These are phyloP conservation scores for Bombus huntii DNA, from an alignment of 1,140 invertebrate genomes.

Conservation along the genomic window DNA sequence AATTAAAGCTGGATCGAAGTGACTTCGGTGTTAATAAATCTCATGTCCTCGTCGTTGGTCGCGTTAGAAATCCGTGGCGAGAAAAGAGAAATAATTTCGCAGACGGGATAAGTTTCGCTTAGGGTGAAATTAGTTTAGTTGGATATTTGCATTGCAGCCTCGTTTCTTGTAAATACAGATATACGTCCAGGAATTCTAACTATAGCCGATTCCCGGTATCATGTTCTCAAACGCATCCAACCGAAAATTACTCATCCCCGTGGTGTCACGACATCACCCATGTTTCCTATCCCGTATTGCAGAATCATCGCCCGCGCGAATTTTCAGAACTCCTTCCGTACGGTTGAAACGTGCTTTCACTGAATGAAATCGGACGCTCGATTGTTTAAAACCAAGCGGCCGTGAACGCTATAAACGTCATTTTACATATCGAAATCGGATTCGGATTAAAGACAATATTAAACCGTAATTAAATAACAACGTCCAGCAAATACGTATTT, in stretches of 20 bases:
- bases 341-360: not conserved
- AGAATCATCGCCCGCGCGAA: not conserved
- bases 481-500: not conserved
- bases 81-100: too few relatives aligned
- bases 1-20: not conserved
- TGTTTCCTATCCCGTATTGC: not conserved
- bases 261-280: constrained; percentile 1
- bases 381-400: not conserved
- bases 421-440: not conserved
- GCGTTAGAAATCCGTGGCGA: too few relatives aligned
- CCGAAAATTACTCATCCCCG: constrained; percentile 18
- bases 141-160: not conserved
- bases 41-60: too few relatives aligned
- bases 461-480: not conserved
- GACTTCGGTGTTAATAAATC: not conserved
- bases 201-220: not conserved
- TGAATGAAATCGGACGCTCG: not conserved
- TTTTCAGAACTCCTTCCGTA: not conserved
- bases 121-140: not conserved
- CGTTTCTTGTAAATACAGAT: not conserved
- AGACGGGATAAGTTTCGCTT: not conserved
- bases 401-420: not conserved
- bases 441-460: not conserved
- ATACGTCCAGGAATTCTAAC: too few relatives aligned
- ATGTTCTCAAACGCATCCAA: constrained; percentile 21